Conservation (phyloP, 2,888 invertebrate genomes). For the Metopia argyrocephala region DNA sequence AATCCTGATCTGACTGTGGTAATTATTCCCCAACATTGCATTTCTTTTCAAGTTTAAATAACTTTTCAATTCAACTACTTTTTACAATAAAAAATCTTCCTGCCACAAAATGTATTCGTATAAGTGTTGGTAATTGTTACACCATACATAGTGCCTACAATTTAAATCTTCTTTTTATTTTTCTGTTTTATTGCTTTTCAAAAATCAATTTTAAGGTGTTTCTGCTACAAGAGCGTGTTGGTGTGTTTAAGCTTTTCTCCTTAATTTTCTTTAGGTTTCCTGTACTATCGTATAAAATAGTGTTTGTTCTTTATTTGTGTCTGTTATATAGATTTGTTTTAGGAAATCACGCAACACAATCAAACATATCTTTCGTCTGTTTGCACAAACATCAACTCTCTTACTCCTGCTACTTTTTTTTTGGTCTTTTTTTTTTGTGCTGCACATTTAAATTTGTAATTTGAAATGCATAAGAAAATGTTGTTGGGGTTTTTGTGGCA, state of each 20-base stretch:
- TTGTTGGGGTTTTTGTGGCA: slow-evolving; percentile 37
- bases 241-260: slow-evolving; percentile 6
- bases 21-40: too few relatives aligned
- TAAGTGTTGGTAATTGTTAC: slow-evolving; percentile 9
- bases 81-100: too few relatives aligned
- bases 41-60: too few relatives aligned
- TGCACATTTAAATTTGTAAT: slow-evolving; percentile 29
- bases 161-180: not conserved
- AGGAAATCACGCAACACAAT: slow-evolving; percentile 57
- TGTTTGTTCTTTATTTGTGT: not conserved
- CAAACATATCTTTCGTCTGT: too few relatives aligned
- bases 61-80: too few relatives aligned
- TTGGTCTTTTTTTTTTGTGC: not conserved
- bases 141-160: slow-evolving; percentile 1
- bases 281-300: slow-evolving; percentile 6
- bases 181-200: not conserved
- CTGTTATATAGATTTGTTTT: slow-evolving; percentile 25
- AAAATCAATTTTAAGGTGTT: too few relatives aligned
- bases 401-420: not conserved
- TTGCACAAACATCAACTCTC: not conserved
- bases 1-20: too few relatives aligned
- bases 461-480: slow-evolving; percentile 25
- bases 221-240: not conserved
- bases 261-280: slow-evolving; percentile 54
- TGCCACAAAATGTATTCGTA: too few relatives aligned